Evolutionary conservation across 1,140 invertebrate species (phyloP), one percentile per base, ranked within the genome.

Genomic region (Sycophaga agraensis): DNA sequence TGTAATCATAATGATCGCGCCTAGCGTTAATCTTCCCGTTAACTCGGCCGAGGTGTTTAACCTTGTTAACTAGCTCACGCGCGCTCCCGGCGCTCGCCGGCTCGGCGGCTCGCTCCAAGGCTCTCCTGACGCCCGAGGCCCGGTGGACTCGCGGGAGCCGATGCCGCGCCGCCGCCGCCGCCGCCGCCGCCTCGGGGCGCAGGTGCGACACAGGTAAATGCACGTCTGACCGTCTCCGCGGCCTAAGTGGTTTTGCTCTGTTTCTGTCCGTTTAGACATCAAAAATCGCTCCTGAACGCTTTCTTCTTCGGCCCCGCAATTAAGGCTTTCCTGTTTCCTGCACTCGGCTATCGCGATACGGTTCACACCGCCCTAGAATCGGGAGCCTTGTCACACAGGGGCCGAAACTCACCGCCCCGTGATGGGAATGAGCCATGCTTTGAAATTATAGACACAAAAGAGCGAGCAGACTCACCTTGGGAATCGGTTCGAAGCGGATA

Each of bases 1-100:
- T 77, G 76, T 78, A 80, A 81, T 81, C 79, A 74, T 75, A 77
- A 79, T 79, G 74, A 79, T 76, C 75, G 73, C 73, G 17, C 68
- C n/a, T n/a, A 80, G 79, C 75, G 78, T 79, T 80, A 80, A 80
- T 77, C 73, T 78, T 78, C 73, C 78, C 77, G 79, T 81, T 80
- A 80, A 80, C 77, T 78, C 69, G 70, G 67, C 73, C 75, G 76
- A 80, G 77, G 76, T 81, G 74, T 81, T 81, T 81, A 80, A 79
- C 78, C 79, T 81, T 80, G 79, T 81, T 81, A 81, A 79, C 73
- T 76, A 70, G 62, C 70, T 68, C 68, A 64, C 70, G 62, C 65
- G 64, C 66, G 60, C 66, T 64, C 60, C 48, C 66, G n/a, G 45
- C 62, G 35, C 49, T 28, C 45, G 42, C 5, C 16, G 4, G 7